phyloP scores from a whole-genome alignment of 1,140 invertebrate genomes.

The Catajapyx aquilonaris region DNA sequence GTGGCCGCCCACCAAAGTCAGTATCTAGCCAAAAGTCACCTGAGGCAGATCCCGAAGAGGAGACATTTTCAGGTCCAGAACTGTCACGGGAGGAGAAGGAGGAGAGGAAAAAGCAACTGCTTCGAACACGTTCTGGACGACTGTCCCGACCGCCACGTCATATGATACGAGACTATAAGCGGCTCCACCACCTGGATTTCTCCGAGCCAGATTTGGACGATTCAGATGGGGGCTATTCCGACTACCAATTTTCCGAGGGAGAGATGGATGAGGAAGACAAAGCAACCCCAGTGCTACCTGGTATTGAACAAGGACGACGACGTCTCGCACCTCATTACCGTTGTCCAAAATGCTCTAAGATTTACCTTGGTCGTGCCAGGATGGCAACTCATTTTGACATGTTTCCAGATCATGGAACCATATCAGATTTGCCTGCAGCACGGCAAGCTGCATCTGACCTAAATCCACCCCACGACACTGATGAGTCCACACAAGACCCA shows the following conservation, averaged over 20 bases:
- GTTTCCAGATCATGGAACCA: too few relatives aligned
- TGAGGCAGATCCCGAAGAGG: too few relatives aligned
- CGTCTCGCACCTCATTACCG: conserved; percentile 29
- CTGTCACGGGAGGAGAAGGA: conserved; percentile 27
- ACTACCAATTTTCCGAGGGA: conserved; percentile 30
- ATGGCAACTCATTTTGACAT: too few relatives aligned
- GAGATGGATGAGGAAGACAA: too few relatives aligned
- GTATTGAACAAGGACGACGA: too few relatives aligned
- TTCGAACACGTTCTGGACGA: conserved; percentile 35
- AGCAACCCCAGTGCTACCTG: too few relatives aligned
- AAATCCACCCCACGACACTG: not conserved
- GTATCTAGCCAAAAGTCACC: not conserved
- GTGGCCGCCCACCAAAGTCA: too few relatives aligned
- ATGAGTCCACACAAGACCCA: not conserved
- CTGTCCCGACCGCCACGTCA: conserved; percentile 40
- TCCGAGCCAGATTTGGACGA: conserved; percentile 35
- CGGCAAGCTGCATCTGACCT: conserved; percentile 19
- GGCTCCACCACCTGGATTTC: conserved; percentile 35
- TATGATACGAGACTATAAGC: conserved; percentile 43
- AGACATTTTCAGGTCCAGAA: conserved; percentile 14
- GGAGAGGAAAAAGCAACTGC: conserved; percentile 32
- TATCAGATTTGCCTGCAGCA: too few relatives aligned
- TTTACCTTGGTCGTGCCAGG: conserved; percentile 28
- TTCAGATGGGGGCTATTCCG: conserved; percentile 41
- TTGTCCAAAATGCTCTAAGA: conserved; percentile 32